These are phyloP conservation scores for Hirtodrosophila duncani DNA, from an alignment of 2,888 invertebrate species.

Conservation along the genomic window DNA sequence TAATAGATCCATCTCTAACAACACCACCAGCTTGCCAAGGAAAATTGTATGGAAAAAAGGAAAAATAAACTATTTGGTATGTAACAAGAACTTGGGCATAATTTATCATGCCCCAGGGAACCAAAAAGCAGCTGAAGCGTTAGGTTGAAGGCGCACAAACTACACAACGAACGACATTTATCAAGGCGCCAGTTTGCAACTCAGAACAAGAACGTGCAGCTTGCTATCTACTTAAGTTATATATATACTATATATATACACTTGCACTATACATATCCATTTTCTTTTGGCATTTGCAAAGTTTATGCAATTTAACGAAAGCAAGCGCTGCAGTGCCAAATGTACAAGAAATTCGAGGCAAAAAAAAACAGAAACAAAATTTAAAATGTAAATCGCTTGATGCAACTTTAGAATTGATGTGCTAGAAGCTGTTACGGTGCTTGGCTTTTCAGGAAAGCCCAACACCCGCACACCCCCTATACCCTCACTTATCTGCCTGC, in stretches of 20 bases:
- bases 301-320: conserved; percentile 29
- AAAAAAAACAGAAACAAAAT: conserved; percentile 18
- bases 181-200: conserved; percentile 45
- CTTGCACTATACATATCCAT: too few species aligned
- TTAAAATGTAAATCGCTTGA: conserved; percentile 48
- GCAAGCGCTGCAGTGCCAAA: too few species aligned
- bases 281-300: conserved; percentile 23
- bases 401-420: conserved; percentile 35
- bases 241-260: too few species aligned
- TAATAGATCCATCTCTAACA: not conserved
- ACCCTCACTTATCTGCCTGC: conserved; percentile 9
- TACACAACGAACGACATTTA: conserved; percentile 45
- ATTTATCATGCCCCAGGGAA: conserved; percentile 56
- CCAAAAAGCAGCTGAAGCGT: conserved; percentile 1
- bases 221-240: not conserved
- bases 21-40: not conserved
- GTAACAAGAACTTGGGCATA: conserved; percentile 41
- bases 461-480: not conserved
- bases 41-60: too few species aligned
- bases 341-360: conserved; percentile 7
- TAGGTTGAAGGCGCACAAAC: too few species aligned
- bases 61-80: conserved; percentile 28
- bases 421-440: conserved; percentile 17
- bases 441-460: too few species aligned
- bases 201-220: conserved; percentile 23